Conservation (phyloP, 2,113 vertebrate genomes). For the Crotalus viridis region DNA sequence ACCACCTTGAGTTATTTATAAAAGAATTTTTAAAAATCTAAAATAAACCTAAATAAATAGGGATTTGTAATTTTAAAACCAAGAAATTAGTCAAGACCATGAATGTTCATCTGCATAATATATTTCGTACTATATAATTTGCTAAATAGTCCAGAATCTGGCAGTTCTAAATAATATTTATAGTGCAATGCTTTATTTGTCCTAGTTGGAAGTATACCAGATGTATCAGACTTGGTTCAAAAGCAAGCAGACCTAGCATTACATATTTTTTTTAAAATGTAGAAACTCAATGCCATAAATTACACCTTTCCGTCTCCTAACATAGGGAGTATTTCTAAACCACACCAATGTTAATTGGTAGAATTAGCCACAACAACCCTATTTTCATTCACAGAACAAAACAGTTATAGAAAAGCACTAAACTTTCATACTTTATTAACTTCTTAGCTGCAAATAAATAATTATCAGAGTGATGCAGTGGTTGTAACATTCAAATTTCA, state of each 20-base stretch:
- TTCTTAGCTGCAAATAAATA: not conserved
- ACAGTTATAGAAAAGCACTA: not conserved
- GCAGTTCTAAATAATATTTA: not conserved
- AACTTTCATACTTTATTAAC: not conserved
- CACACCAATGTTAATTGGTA: not conserved
- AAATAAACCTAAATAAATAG: not conserved
- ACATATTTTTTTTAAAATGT: not conserved
- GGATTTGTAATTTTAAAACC: not conserved
- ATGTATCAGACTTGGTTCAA: not conserved
- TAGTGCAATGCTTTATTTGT: not conserved
- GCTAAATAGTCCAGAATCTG: not conserved
- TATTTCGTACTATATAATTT: not conserved
- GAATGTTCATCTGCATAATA: not conserved
- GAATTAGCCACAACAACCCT: not conserved
- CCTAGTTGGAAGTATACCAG: not conserved
- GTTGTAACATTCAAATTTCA: not conserved
- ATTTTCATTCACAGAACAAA: not conserved
- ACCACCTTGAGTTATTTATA: not conserved
- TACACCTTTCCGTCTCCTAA: not conserved
- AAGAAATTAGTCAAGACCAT: not conserved
- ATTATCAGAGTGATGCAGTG: not conserved
- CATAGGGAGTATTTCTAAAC: not conserved
- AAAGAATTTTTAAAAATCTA: not conserved
- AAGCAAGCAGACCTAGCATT: not conserved
- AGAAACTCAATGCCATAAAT: not conserved